Percentiles rank a stretch among this genome's conserved stretches.
These are phyloP conservation scores for Cairina moschata DNA, from an alignment of 2,113 vertebrate genomes.

Conservation along the genomic window DNA sequence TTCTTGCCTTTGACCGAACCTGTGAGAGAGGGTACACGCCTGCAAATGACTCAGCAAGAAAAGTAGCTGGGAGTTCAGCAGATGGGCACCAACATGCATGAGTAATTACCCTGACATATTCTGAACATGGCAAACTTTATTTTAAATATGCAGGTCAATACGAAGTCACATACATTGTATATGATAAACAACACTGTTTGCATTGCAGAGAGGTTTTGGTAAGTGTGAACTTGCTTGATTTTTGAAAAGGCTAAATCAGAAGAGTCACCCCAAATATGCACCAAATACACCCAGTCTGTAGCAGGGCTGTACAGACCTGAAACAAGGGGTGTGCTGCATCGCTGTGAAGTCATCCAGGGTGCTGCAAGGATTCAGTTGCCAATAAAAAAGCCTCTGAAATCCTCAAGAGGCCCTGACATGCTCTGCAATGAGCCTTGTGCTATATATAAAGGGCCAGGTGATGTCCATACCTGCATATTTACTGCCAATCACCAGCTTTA, in stretches of 20 bases:
- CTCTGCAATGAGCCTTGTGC: too few relatives aligned
- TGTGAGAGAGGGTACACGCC: neutral
- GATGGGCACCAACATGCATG: neutral
- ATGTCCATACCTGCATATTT: too few relatives aligned
- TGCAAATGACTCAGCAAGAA: neutral
- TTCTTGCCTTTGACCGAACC: neutral
- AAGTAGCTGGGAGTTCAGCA: neutral
- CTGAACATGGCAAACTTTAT: neutral
- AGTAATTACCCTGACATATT: neutral
- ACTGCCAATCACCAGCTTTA: too few relatives aligned
- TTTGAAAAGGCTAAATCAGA: neutral
- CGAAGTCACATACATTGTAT: rapidly evolving
- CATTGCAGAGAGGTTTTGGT: neutral
- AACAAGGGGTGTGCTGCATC: neutral
- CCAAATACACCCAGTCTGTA: neutral
- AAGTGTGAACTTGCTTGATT: neutral
- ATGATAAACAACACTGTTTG: neutral
- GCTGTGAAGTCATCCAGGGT: neutral
- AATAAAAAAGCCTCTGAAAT: too few relatives aligned
- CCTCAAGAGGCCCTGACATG: too few relatives aligned
- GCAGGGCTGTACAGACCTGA: neutral
- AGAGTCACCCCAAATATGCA: neutral
- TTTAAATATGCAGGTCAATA: neutral
- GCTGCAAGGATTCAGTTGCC: neutral
- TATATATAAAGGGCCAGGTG: too few relatives aligned